These are phyloP conservation scores for Alectoris magna DNA, from an alignment of 2,797 vertebrate genomes.

Conservation along the genomic window DNA sequence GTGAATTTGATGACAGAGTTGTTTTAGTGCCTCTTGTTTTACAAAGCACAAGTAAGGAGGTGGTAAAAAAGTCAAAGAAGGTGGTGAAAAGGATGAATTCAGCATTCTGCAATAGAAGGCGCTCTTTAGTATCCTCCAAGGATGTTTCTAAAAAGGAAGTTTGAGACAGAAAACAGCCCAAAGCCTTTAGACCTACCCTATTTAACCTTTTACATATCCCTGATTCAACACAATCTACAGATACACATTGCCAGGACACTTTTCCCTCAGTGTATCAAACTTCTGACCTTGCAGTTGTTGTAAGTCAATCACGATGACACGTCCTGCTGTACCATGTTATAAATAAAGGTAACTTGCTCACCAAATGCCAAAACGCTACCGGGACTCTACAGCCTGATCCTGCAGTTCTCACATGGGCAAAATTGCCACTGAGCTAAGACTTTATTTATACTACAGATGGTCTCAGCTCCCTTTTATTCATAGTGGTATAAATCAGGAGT, in stretches of 20 bases:
- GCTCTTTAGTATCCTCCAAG: constrained; percentile 10
- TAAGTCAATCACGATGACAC: constrained; percentile 44
- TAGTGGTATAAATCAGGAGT: constrained; percentile 27
- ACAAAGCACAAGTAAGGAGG: constrained; percentile 22
- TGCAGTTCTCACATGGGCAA: not conserved
- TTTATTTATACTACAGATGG: not conserved
- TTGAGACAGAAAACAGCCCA: constrained; percentile 2
- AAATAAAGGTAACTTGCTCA: constrained; percentile 76
- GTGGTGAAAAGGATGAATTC: constrained; percentile 33
- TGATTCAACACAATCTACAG: constrained; percentile 69
- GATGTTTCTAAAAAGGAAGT: constrained; percentile 45
- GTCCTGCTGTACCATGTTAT: constrained; percentile 57
- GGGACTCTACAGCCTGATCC: not conserved
- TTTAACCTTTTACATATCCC: constrained; percentile 61
- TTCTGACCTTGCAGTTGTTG: constrained; percentile 74
- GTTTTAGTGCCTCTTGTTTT: constrained; percentile 43
- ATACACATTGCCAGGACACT: constrained; percentile 31
- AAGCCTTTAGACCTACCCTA: constrained; percentile 1
- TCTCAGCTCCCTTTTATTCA: not conserved
- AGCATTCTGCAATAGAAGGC: constrained; percentile 33
- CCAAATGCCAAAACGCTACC: constrained; percentile 53
- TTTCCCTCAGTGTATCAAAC: constrained; percentile 45
- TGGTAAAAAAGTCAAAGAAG: constrained; percentile 37
- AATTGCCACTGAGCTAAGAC: not conserved
- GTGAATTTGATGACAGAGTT: constrained; percentile 18